Evolutionary conservation across 2,113 vertebrate species (phyloP), one percentile per base, ranked within the genome.

Genomic region (Hippocampus comes): DNA sequence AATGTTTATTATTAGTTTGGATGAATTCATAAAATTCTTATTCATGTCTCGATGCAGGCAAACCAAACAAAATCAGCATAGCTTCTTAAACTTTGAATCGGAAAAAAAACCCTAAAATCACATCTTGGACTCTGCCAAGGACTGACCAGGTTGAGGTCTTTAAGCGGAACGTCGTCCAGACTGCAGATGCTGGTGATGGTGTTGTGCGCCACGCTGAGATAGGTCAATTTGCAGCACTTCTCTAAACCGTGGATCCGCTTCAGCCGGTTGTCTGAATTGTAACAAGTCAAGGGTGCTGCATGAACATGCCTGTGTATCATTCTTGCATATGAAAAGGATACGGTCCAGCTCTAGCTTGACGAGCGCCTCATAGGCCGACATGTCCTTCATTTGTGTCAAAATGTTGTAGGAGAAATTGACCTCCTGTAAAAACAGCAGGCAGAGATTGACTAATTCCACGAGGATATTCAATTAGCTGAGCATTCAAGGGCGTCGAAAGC

Each of bases 361-460:
- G 0, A 99, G 93, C 9, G 86, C 90, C 0, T 77, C 68, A 75
- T 93, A 95, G 0, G 84, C 90, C 0, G 93, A 94, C 75, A 99
- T 81, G 84, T 97, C 93, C 68, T 79, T 77, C 95, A 99, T 98
- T 79, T 84, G 78, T n/a, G 90, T 76, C 78, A 99, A 94, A 14
- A 81, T 76, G 65, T 99, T 99, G 83, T 82, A 72, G 14, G 97
- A 97, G 78, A 98, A 94, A 89, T 98, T 92, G 1, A 92, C 96
- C 75, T 94, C 94, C 97, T 99, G 84, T 27, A 78, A 74, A 49
- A 70, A 82, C n/a, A 77, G 67, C 42, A 73, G 23, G 43, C 7
- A 25, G 21, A 69, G 21, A 55, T 11, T 11, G 25, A 55, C 20
- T 68, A 53, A 68, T 38, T 61, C 27, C 49, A 55, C 25, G 9